Base-by-base conservation (phyloP, 2,888 invertebrate species). In the Teleogryllus oceanicus region DNA sequence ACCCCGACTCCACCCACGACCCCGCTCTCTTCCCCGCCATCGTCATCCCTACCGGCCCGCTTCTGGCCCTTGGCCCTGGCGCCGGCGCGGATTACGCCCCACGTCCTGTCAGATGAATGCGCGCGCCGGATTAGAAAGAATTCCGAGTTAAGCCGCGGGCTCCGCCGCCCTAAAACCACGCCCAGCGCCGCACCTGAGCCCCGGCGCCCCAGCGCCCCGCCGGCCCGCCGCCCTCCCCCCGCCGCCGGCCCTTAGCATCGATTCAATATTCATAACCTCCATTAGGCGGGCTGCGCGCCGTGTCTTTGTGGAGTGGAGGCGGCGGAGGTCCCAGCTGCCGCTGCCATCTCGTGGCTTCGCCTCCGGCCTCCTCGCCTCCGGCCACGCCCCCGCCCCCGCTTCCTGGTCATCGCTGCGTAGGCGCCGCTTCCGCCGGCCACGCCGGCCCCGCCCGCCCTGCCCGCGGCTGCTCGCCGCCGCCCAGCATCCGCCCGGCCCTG, bases 221-320 rank as follows among this genome's bases (percentile, higher is more conserved):
- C 37, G 62, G 62, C 62, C n/a, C 62, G 62, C n/a, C 62, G 62
- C 62, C 16, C 62, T 3, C 62, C 62, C 3, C n/a, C 62, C 62
- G 16, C 62, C 8, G 13, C n/a, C n/a, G 62, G 62, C 62, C 62
- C 62, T 62, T 62, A 62, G 62, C n/a, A 62, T 62, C 62, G 62
- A 62, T 62, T 62, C 62, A 62, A 62, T 62, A 62, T 62, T 62
- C 62, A 62, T 62, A 62, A 62, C 62, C 62, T 62, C 62, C 62
- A 62, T 62, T 62, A 62, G 62, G n/a, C 62, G 62, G 62, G 62
- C 62, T 62, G 62, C 62, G n/a, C 62, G 62, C 62, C 62, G 62
- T 62, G 62, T 62, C 62, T 62, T 62, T 62, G 62, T 62, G 62
- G 62, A 13, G 62, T 13, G n/a, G 62, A 62, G 13, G 62, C 62